Percentiles rank a stretch among this genome's conserved stretches.
phyloP scores from a whole-genome alignment of 2,797 vertebrate species.

The Echiichthys vipera region DNA sequence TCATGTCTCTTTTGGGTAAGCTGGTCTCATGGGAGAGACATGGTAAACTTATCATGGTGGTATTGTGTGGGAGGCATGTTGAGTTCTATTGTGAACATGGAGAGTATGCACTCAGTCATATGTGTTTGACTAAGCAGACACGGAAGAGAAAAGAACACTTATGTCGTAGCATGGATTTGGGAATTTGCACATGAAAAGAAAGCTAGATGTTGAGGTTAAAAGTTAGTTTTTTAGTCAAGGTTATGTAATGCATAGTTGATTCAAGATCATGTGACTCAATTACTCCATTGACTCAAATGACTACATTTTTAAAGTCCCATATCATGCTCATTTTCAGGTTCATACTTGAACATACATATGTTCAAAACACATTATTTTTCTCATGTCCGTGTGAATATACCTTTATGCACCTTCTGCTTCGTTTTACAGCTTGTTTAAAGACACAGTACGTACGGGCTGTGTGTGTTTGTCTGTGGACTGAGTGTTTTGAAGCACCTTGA shows the following conservation, averaged over 20 bases:
- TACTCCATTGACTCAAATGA: no score
- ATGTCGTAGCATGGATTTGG: background rate
- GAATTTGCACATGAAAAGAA: constrained; percentile 18
- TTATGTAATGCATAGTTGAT: background rate
- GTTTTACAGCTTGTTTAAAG: no score
- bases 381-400: no score
- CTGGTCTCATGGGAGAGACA: constrained; percentile 58
- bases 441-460: no score
- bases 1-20: constrained; percentile 58
- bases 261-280: no score
- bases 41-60: constrained; percentile 62
- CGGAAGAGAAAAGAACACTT: constrained; percentile 16
- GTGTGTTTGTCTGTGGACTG: no score
- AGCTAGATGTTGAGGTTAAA: background rate
- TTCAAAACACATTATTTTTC: no score
- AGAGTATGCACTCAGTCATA: constrained; percentile 20
- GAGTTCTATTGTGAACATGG: constrained; percentile 42
- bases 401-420: no score
- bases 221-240: background rate
- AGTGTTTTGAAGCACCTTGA: no score
- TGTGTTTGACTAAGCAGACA: constrained; percentile 34
- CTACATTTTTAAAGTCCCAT: no score
- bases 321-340: no score
- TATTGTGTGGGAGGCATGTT: constrained; percentile 59
- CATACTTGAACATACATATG: no score